Evolutionary conservation across 2,113 vertebrate genomes (phyloP), one percentile per base, ranked within the genome.

Genomic region (Ascaphus truei): DNA sequence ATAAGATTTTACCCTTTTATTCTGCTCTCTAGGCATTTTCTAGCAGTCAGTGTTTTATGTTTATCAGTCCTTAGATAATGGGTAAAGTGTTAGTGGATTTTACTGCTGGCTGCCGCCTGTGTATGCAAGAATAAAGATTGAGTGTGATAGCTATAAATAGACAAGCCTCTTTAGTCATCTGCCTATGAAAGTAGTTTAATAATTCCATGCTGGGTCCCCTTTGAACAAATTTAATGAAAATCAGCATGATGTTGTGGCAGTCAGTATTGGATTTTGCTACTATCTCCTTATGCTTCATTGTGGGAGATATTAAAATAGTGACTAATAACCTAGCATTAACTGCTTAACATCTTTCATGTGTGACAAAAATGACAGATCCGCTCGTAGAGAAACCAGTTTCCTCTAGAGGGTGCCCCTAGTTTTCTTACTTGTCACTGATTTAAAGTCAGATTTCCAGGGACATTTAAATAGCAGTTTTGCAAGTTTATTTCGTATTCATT

Each of bases 141-240:
- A 83, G 80, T 74, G 73, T 67, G 73, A 76, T 81, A 33, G 4
- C 73, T 83, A 80, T 85, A 86, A 87, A 84, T 84, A 88, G 81
- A 85, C 77, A 73, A 83, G 61, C 60, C 80, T 73, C 82, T 84
- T 83, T 81, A 83, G 71, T 85, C 68, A 77, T 77, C 82, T 80
- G 77, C 79, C 62, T 81, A 65, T 84, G 79, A 83, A 83, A 84
- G 80, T 73, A 75, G 71, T 82, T 85, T 86, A 85, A 82, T 84
- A 86, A 81, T 87, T 86, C 76, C 85, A 86, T 84, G 81, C 85
- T 87, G 86, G 74, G 81, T 62, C 77, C 59, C 76, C 76, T 88
- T 85, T 87, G 85, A 82, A 77, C 81, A 85, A 79, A 89, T 84
- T 88, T 89, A 91, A 88, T 90, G 87, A 90, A 90, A 88, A 83